Base-by-base conservation (phyloP, 1,140 invertebrate species). In the Brachionus manjavacas region DNA sequence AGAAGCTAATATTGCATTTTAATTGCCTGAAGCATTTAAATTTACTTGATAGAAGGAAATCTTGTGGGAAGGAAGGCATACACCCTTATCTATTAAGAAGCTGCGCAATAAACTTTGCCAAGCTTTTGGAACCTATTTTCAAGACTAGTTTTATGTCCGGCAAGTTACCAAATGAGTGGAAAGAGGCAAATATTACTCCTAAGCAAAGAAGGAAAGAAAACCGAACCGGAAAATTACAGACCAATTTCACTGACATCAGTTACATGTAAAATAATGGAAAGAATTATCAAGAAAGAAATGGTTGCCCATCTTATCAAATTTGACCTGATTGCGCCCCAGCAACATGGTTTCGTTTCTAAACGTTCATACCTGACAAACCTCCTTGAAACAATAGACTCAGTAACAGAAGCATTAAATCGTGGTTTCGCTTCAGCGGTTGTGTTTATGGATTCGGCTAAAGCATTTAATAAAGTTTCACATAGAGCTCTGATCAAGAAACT, bases 381-480 rank as follows among this genome's bases (percentile, higher is more conserved):
- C 25, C 74, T 78, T 41, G 31, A 78, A 41, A 46, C 74, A 23
- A 43, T 78, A 11, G 74, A 78, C 74, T 78, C 39, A 35, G 39
- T 78, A 25, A 78, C 16, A 43, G 20, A 52, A 43, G 35, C 20
- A 12, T 80, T 28, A 12, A 41, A 23, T 79, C 78, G 85, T 12
- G 25, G 49, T 31, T 84, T 7, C 66, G 83, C 83, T n/a, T 76
- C 86, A 23, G 35, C 79, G 8, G 25, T 85, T 84, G 68, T 46
- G 14, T 46, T 46, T 4, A 46, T 72, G 39, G 84, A 86, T 60
- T 83, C 85, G 16, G 39, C 76, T 2, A 84, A 78, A 35, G 85
- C 83, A 23, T 85, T 85, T 68, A 84, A 86, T 66, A 74, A 14
- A 7, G 55, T 86, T 7, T 72, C 83, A 74, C 86, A 85, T 31